phyloP scores from a whole-genome alignment of 2,888 invertebrate species.

The Cheilosia soror region DNA sequence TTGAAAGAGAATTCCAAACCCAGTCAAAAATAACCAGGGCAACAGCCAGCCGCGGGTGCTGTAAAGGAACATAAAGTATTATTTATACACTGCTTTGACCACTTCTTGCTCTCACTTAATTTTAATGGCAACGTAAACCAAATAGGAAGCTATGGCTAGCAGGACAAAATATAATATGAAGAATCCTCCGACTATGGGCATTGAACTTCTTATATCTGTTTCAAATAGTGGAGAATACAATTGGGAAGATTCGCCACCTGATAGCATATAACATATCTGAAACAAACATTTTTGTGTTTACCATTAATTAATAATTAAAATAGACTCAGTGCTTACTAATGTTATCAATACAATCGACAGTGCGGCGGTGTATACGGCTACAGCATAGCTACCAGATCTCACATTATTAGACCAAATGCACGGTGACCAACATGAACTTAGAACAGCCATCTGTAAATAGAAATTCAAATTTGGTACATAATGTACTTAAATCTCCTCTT shows the following conservation, averaged over 20 bases:
- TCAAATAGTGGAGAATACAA: conserved; percentile 95
- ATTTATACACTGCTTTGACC: neutral
- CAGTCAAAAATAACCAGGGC: conserved; percentile 91
- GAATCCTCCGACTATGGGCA: conserved; percentile 88
- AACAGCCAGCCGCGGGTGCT: conserved; percentile 92
- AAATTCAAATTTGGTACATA: too few species aligned
- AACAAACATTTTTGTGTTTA: conserved; percentile 31
- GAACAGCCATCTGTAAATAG: conserved; percentile 86
- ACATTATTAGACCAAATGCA: conserved; percentile 93
- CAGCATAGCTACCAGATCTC: conserved; percentile 90
- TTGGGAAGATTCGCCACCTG: conserved; percentile 95
- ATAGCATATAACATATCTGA: conserved; percentile 89
- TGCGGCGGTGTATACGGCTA: conserved; percentile 91
- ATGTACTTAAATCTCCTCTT: neutral
- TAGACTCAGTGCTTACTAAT: conserved; percentile 79
- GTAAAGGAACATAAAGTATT: conserved; percentile 85
- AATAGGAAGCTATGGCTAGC: conserved; percentile 85
- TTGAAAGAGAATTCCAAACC: conserved; percentile 89
- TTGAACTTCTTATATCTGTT: conserved; percentile 90
- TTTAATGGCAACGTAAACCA: conserved; percentile 81
- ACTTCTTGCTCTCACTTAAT: conserved; percentile 78
- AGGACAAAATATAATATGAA: conserved; percentile 81
- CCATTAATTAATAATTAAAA: neutral
- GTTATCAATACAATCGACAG: conserved; percentile 90
- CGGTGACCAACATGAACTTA: conserved; percentile 94